These are phyloP conservation scores for Sebastes nivosus DNA, from an alignment of 2,797 vertebrate genomes.

Conservation along the genomic window DNA sequence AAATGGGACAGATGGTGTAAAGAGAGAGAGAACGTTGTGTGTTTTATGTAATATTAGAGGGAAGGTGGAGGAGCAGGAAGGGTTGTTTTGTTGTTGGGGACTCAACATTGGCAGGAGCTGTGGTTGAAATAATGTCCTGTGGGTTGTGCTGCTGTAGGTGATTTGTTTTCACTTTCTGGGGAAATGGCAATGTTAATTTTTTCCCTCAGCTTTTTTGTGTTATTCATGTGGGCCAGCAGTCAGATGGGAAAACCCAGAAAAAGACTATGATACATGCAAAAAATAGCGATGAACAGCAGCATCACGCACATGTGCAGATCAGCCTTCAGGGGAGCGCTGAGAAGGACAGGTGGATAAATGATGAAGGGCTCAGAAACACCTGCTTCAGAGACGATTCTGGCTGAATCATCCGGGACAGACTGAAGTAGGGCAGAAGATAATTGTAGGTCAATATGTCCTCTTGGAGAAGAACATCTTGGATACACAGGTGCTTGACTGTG, in stretches of 20 bases:
- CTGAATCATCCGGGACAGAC: conserved; percentile 20
- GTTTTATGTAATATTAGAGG: conserved; percentile 38
- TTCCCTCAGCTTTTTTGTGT: background rate
- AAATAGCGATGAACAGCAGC: background rate
- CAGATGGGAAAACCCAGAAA: background rate
- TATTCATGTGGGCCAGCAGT: background rate
- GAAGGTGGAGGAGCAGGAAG: background rate
- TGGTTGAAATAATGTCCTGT: conserved; percentile 20
- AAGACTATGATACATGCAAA: background rate
- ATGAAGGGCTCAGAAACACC: conserved; percentile 43
- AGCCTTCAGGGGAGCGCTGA: background rate
- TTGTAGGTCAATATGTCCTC: conserved; percentile 53
- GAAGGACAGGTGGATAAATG: conserved; percentile 40
- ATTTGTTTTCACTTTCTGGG: conserved; percentile 21
- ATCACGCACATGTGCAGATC: conserved; percentile 8
- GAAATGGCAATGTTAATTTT: background rate
- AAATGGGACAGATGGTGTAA: conserved; percentile 39
- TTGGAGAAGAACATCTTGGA: conserved; percentile 20
- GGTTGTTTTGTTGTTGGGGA: conserved; percentile 29
- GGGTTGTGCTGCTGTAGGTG: background rate
- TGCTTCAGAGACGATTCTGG: conserved; percentile 18
- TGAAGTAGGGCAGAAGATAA: conserved; percentile 53
- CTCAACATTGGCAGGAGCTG: conserved; percentile 8
- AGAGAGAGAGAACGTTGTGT: background rate
- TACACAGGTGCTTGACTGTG: conserved; percentile 21